phyloP scores from a whole-genome alignment of 2,888 invertebrate species.

The Tetheella fluctuosa region DNA sequence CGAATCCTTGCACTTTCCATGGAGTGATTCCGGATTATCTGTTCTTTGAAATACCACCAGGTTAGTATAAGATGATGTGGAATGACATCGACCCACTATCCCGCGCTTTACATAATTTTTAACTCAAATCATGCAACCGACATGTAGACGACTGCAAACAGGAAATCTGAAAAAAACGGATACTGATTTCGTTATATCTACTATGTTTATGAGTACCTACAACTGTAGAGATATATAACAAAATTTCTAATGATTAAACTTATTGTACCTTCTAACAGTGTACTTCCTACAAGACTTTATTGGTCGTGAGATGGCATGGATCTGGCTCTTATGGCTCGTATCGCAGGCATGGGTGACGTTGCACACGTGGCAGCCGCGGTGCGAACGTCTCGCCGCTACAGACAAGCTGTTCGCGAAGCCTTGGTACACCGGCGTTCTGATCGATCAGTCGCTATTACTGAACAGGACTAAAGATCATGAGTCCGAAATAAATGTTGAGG shows the following conservation, averaged over 20 bases:
- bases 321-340: conserved; percentile 91
- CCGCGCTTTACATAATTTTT: no score
- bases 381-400: conserved; percentile 92
- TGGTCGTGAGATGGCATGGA: conserved; percentile 87
- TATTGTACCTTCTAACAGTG: conserved; percentile 46
- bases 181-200: no score
- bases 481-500: conserved; percentile 74
- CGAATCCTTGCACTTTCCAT: conserved; percentile 87
- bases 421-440: conserved; percentile 91
- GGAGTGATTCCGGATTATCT: conserved; percentile 90
- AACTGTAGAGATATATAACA: no score
- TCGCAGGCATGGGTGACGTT: conserved; percentile 94
- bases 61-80: conserved; percentile 41
- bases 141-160: no score
- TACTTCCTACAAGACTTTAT: conserved; percentile 82
- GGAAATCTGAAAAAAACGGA: no score
- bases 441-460: conserved; percentile 93
- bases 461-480: conserved; percentile 90
- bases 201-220: no score
- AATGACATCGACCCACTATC: no score
- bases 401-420: conserved; percentile 93
- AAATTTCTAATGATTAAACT: no score
- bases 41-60: conserved; percentile 92
- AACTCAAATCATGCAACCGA: no score
- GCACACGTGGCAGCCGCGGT: conserved; percentile 93